Evolutionary conservation across 2,797 vertebrate genomes (phyloP), one percentile per base, ranked within the genome.

Genomic region (Toxotes lorentzi): DNA sequence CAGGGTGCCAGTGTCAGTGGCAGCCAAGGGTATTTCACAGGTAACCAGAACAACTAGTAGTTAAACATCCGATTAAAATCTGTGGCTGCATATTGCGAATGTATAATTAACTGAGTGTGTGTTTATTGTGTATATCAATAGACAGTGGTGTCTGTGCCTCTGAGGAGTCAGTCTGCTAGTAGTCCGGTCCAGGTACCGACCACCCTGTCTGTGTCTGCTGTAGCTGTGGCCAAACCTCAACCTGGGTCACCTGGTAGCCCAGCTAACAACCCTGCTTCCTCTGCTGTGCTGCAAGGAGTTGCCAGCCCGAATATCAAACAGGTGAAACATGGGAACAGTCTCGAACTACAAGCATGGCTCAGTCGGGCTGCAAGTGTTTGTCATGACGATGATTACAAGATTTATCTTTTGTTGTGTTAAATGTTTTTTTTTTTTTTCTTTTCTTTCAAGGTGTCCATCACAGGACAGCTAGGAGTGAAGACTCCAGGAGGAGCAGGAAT

Each of bases 401-500:
- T 61, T 14, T 32, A 60, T 73, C 6, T 51, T 7, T 32, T 61
- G 4, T 8, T 59, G 2, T 68, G 8, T 50, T 43, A 1, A 1
- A 5, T 57, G 11, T 10, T 35, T 56, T 48, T 27, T 84, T 10
- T 64, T 85, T 21, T 47, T 54, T n/a, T n/a, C 19, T 30, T 84
- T 13, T 78, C 17, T 74, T 38, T 76, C 41, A 54, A 95, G 98
- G 97, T 99, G 92, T 97, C 98, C 3, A 97, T 99, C 76, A 97
- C 98, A 0, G 97, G 98, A 54, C 98, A 98, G n/a, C 93, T 99
- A 2, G 97, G 98, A 2, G 80, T 99, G 93, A 99, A 99, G 92
- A 88, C 96, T 9, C 88, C 95, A 74, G 88, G 95, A 2, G 92
- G 94, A 60, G 93, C 92, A 13, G 94, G 96, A 76, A 97, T 99